Evolutionary conservation across 2,888 invertebrate genomes (phyloP).

Genomic region (Zelleria hepariella): DNA sequence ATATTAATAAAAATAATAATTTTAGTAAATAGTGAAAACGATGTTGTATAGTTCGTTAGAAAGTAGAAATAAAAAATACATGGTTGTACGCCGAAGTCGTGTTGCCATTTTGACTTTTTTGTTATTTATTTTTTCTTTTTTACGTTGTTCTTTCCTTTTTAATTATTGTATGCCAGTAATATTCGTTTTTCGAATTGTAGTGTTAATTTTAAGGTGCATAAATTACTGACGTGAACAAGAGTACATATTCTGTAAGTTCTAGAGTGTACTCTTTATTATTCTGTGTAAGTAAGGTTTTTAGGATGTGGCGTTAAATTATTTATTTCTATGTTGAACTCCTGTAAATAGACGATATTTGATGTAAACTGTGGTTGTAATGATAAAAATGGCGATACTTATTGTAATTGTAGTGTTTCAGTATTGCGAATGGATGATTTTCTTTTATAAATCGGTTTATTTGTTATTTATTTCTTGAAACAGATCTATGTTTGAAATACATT

Average conservation of each 20-base stretch:
- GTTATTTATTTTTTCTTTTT: conserved; percentile 67
- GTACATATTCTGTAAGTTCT: conserved; percentile 35
- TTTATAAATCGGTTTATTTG: background rate
- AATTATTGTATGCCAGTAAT: conserved; percentile 64
- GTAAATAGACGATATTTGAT: conserved; percentile 64
- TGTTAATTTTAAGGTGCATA: conserved; percentile 35
- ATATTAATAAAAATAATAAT: conserved; percentile 36
- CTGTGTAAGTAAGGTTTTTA: conserved; percentile 60
- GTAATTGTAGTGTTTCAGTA: conserved; percentile 2
- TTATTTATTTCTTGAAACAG: conserved; percentile 3
- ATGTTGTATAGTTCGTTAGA: conserved; percentile 40
- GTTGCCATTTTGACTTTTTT: conserved; percentile 52
- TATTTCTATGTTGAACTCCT: conserved; percentile 69
- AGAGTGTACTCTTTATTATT: conserved; percentile 55
- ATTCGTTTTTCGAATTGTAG: conserved; percentile 28
- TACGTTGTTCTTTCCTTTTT: conserved; percentile 40
- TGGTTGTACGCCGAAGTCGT: conserved; percentile 24
- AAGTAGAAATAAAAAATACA: conserved; percentile 15
- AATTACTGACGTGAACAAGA: conserved; percentile 44
- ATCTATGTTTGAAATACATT: background rate
- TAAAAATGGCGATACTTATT: conserved; percentile 2
- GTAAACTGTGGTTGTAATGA: conserved; percentile 52
- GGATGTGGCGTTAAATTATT: conserved; percentile 66
- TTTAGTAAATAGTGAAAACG: conserved; percentile 11
- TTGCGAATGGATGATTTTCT: conserved; percentile 1